These are phyloP conservation scores for Malacoctenus gilli DNA, from an alignment of 2,797 vertebrate genomes.

Conservation along the genomic window DNA sequence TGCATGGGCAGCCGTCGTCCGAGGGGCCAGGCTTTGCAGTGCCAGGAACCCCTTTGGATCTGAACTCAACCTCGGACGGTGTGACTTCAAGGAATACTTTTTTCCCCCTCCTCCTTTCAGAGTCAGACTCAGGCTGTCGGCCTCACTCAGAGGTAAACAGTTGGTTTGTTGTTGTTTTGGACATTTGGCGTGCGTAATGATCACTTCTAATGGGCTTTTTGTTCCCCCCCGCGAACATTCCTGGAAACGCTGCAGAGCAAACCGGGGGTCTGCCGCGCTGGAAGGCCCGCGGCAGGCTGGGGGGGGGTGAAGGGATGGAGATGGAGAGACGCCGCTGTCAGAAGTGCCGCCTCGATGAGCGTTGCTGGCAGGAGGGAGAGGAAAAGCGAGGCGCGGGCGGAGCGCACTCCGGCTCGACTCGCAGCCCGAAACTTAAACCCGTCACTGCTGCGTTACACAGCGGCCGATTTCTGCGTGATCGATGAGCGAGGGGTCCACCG, in stretches of 20 bases:
- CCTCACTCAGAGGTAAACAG: conserved; percentile 26
- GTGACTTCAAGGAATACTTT: conserved; percentile 37
- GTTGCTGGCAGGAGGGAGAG: conserved; percentile 37
- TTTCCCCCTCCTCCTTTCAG: conserved; percentile 1
- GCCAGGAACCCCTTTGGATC: conserved; percentile 34
- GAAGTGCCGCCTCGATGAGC: conserved; percentile 46
- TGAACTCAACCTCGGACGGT: conserved; percentile 33
- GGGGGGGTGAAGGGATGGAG: conserved; percentile 53
- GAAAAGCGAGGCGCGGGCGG: conserved; percentile 29
- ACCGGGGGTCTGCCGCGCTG: conserved; percentile 24
- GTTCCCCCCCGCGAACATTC: conserved; percentile 35
- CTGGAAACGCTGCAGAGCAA: conserved; percentile 48
- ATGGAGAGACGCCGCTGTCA: conserved; percentile 40
- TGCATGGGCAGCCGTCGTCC: conserved; percentile 33
- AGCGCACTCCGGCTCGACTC: conserved; percentile 12
- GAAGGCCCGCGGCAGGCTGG: conserved; percentile 45
- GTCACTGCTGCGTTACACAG: neutral
- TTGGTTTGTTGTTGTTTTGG: conserved; percentile 16
- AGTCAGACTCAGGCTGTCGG: conserved; percentile 14
- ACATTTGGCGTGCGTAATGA: conserved; percentile 51
- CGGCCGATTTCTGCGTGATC: conserved; percentile 6
- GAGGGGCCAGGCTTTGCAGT: conserved; percentile 25
- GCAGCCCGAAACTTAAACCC: conserved; percentile 15
- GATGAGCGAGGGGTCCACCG: neutral
- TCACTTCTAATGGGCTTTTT: conserved; percentile 37